A percentile compares a stretch with the other conserved stretches of the same genome.
phyloP scores from a whole-genome alignment of 2,113 vertebrate genomes.

The Pantherophis guttatus region DNA sequence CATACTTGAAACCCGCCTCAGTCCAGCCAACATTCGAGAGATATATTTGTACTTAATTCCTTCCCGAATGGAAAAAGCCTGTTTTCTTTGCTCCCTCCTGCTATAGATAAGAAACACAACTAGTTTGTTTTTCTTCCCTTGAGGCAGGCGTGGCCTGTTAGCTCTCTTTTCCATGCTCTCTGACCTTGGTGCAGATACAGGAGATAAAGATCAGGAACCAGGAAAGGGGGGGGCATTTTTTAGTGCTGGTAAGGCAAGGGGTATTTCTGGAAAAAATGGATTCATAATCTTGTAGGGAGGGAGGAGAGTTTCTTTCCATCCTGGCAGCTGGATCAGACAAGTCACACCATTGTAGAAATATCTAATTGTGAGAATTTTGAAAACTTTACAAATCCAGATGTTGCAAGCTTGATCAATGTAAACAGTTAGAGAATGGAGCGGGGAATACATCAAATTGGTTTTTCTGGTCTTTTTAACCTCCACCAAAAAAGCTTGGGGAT shows the following conservation, averaged over 20 bases:
- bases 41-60: background rate
- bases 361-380: background rate
- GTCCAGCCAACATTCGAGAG: background rate
- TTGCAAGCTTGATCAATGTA: background rate
- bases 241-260: background rate
- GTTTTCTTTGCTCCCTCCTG: background rate
- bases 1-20: background rate
- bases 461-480: background rate
- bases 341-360: background rate
- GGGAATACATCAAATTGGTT: background rate
- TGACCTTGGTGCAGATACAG: slow-evolving; percentile 10
- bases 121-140: slow-evolving; percentile 5
- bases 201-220: slow-evolving; percentile 10
- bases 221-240: background rate
- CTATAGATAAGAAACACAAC: background rate
- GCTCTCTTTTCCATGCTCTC: slow-evolving; percentile 6
- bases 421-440: background rate
- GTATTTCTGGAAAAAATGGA: background rate
- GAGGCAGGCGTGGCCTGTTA: slow-evolving; percentile 11
- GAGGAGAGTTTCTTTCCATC: background rate
- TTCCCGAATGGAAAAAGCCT: background rate
- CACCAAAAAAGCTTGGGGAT: background rate
- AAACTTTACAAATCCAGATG: background rate
- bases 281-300: background rate
- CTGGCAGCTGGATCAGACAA: background rate